Conservation (phyloP, 2,888 invertebrate species). For the Pycnomerus fuliginosus region DNA sequence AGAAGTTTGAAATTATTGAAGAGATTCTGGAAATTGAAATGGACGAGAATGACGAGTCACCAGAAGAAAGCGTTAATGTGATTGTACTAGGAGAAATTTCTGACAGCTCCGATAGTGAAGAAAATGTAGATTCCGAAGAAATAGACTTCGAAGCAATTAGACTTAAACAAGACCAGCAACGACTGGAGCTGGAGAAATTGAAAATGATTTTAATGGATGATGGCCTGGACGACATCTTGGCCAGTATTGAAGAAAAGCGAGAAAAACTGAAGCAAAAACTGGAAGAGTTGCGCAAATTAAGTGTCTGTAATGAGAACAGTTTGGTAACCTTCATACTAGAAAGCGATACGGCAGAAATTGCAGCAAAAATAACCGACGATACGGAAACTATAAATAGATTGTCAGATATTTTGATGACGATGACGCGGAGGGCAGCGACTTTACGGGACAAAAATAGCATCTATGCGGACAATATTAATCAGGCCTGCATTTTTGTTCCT, state of each 20-base stretch:
- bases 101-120: slow-evolving; percentile 12
- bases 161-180: slow-evolving; percentile 41
- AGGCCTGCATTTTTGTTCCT: slow-evolving; percentile 31
- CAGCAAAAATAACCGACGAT: slow-evolving; percentile 44
- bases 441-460: slow-evolving; percentile 50
- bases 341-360: slow-evolving; percentile 46
- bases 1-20: slow-evolving; percentile 25
- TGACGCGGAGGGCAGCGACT: slow-evolving; percentile 47
- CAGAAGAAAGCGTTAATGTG: too few relatives aligned
- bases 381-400: slow-evolving; percentile 46
- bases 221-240: slow-evolving; percentile 49
- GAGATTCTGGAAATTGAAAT: slow-evolving; percentile 23
- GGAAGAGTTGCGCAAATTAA: slow-evolving; percentile 47
- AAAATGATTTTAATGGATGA: slow-evolving; percentile 43
- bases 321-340: slow-evolving; percentile 47
- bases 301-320: slow-evolving; percentile 42
- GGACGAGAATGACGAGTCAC: slow-evolving; percentile 16
- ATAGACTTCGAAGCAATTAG: slow-evolving; percentile 39
- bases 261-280: slow-evolving; percentile 45
- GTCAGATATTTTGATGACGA: slow-evolving; percentile 48
- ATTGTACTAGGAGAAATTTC: slow-evolving; percentile 4
- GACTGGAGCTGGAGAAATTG: slow-evolving; percentile 40
- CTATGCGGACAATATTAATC: slow-evolving; percentile 48
- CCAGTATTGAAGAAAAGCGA: slow-evolving; percentile 48
- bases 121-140: slow-evolving; percentile 35